phyloP scores from a whole-genome alignment of 2,113 vertebrate genomes.

The Perognathus longimembris region DNA sequence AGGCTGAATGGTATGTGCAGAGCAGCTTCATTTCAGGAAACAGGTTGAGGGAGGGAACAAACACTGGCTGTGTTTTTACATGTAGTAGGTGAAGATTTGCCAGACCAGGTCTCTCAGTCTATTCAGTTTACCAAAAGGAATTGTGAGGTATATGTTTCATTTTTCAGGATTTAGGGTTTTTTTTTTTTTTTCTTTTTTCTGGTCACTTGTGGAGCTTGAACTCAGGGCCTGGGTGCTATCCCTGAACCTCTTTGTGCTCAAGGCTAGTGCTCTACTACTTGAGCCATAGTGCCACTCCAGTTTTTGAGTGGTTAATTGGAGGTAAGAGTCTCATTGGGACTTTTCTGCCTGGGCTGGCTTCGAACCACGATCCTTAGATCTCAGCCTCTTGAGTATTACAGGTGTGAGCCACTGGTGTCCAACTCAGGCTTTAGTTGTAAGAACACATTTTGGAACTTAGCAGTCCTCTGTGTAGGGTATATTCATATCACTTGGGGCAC shows the following conservation, averaged over 20 bases:
- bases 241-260: no score
- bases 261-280: no score
- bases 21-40: background rate
- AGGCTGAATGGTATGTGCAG: background rate
- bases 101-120: background rate
- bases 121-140: background rate
- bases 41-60: background rate
- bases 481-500: background rate
- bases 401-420: no score
- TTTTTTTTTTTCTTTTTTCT: background rate
- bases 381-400: no score
- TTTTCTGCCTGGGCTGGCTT: no score
- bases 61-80: background rate
- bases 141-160: background rate
- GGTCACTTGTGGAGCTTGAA: no score
- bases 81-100: background rate
- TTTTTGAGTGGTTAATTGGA: no score
- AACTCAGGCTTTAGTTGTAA: background rate
- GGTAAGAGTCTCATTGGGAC: no score
- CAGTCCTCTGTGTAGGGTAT: background rate
- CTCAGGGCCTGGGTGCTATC: no score
- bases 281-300: no score
- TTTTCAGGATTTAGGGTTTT: background rate
- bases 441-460: constrained; percentile 4
- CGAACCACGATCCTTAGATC: no score